Percentiles rank a stretch among this genome's conserved stretches.
phyloP scores from a whole-genome alignment of 2,113 vertebrate species.

The Probosciger aterrimus region DNA sequence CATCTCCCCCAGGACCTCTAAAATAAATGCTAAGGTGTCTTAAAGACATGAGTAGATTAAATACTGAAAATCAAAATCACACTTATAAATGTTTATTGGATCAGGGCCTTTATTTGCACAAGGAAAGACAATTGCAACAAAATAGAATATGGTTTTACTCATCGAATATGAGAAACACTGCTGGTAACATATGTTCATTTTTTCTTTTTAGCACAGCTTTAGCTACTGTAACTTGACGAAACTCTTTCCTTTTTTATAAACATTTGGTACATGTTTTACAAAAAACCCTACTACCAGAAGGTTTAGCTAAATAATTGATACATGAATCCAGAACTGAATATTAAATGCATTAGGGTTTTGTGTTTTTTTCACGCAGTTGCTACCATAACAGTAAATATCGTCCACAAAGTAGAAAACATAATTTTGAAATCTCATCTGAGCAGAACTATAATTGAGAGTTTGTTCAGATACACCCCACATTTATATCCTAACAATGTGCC shows the following conservation, averaged over 20 bases:
- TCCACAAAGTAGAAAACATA: neutral
- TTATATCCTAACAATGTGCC: neutral
- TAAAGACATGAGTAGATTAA: neutral
- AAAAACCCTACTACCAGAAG: constrained; percentile 30
- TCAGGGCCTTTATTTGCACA: constrained; percentile 14
- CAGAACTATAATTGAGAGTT: constrained; percentile 39
- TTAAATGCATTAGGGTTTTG: constrained; percentile 16
- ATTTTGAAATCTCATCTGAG: constrained; percentile 38
- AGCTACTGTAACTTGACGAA: neutral
- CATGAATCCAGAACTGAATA: constrained; percentile 29
- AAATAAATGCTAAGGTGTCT: neutral
- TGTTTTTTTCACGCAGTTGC: neutral
- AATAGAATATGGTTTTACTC: constrained; percentile 33
- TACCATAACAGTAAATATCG: neutral
- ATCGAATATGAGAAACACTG: constrained; percentile 17
- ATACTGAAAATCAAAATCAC: neutral
- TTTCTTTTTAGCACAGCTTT: constrained; percentile 18
- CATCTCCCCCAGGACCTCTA: neutral
- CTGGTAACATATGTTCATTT: constrained; percentile 42
- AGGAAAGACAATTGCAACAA: constrained; percentile 17
- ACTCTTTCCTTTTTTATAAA: constrained; percentile 41
- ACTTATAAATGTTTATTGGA: constrained; percentile 7
- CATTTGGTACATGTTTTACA: constrained; percentile 31
- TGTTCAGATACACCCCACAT: constrained; percentile 2
- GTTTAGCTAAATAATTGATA: constrained; percentile 55